These are phyloP conservation scores for Zhuqinia jingwanae DNA, from an alignment of 2,888 invertebrate species.

Conservation along the genomic window DNA sequence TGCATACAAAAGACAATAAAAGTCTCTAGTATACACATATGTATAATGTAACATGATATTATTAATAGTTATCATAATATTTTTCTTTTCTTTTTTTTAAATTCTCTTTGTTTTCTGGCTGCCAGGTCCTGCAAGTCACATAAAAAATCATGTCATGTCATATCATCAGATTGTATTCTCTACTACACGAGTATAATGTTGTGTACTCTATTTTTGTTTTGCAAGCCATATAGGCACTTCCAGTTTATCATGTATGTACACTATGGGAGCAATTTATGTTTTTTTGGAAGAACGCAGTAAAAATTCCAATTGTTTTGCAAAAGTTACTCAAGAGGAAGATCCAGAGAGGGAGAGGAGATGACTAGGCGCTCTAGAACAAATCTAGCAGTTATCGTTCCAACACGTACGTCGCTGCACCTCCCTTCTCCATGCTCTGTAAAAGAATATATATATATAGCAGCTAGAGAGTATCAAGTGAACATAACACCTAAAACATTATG, in stretches of 20 bases:
- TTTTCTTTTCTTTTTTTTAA: too few species aligned
- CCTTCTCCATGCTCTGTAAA: constrained; percentile 11
- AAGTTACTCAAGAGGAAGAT: constrained; percentile 25
- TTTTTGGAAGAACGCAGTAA: constrained; percentile 13
- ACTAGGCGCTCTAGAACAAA: constrained; percentile 30
- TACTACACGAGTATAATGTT: too few species aligned
- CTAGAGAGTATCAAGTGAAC: background rate
- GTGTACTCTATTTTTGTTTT: too few species aligned
- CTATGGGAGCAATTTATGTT: constrained; percentile 18
- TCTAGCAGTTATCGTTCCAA: constrained; percentile 29
- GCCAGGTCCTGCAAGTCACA: too few species aligned
- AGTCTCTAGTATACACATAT: too few species aligned
- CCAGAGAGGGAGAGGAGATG: too few species aligned
- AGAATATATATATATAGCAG: background rate
- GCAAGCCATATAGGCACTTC: background rate
- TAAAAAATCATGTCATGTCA: too few species aligned
- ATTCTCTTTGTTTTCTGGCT: too few species aligned
- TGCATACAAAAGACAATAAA: too few species aligned
- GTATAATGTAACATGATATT: too few species aligned
- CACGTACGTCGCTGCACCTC: constrained; percentile 9
- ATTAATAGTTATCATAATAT: too few species aligned
- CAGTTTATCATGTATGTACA: constrained; percentile 13
- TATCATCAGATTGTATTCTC: too few species aligned
- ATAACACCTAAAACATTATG: background rate
- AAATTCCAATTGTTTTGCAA: constrained; percentile 28